Base-by-base conservation (phyloP, 2,888 invertebrate genomes). In the Agrotis clavis region DNA sequence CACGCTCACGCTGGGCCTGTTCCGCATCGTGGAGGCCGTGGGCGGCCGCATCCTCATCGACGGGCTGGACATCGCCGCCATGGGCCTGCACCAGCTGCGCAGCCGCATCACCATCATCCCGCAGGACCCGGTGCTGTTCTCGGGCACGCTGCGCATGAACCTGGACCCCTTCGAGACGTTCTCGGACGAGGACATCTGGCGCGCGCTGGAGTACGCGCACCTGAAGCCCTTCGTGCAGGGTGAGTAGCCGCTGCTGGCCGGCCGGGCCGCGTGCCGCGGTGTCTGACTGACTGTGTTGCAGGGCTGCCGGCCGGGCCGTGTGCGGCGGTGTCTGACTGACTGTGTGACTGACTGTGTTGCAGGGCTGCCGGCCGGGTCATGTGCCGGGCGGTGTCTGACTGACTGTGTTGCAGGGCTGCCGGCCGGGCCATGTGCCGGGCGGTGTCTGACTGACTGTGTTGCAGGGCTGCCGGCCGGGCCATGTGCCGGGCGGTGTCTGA, bases 91-190 rank as follows among this genome's bases (percentile, higher is more conserved):
- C 93, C 98, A 98, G 89, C 94, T 99, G 80, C 97, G 99, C 73
- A 98, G 98, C 14, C 97, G 98, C 82, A 96, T 99, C 84, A 99
- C 99, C 56, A 98, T 99, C 90, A 99, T 98, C 92, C 98, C 98
- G 57, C 98, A 99, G 96, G 99, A 99, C 96, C 99, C 99, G 0
- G 98, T 99, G 60, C 96, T 99, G 75, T 99, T 99, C 96, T 99
- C 99, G 25, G 99, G 99, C 62, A 98, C 98, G 9, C 95, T 99
- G 84, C 97, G 99, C 65, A 97, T 98, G 95, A 99, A 99, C 96
- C 97, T 99, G 78, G 99, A 99, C 96, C 99, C 99, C 4, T 99
- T 99, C 93, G 97, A 97, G 84, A 92, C 93, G 2, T 97, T 98
- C 93, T 94, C 97, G 1, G 99, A 99, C 88, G 98, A 97, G 0